Evolutionary conservation across 2,113 vertebrate species (phyloP), one percentile per base, ranked within the genome.

Genomic region (Sisor rabdophorus): DNA sequence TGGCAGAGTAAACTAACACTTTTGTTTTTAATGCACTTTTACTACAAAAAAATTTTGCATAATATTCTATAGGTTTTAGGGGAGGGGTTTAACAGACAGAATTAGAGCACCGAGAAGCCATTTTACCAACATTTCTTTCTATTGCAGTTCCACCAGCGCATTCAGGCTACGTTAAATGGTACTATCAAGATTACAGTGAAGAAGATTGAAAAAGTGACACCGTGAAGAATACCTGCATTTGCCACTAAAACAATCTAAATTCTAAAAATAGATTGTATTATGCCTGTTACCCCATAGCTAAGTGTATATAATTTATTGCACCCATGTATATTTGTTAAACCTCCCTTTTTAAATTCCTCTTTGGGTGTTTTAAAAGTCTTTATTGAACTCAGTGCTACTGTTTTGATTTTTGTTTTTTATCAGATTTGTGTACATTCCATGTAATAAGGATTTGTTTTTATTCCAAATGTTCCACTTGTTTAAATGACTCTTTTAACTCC

Each of bases 141-240:
- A 17, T 80, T 82, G 58, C 73, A 83, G 82, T 79, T 83, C 50
- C 16, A 55, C 53, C 67, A 58, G 22, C 15, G 64, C 26, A 24
- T 83, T 17, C 30, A 63, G 40, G 26, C 67, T 7, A 58, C 58
- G 24, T 16, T 63, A 26, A 71, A 28, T 16, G 60, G 30, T 28
- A 74, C 47, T 9, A 22, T 80, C 30, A 81, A 13, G 68, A 69
- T 80, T 44, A 80, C 76, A 55, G 54, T 81, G 55, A 81, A 53
- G 28, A 65, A 28, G 22, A 76, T 77, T 4, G 44, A 61, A 26
- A 44, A 63, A 55, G 47, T 75, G 2, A 63, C 22, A 32, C 17
- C 68, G 9, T 64, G 40, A 70, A 9, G 22, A 59, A 54, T n/a
- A 61, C 36, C 55, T 53, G 24, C 9, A 30, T 28, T 10, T 2